phyloP scores from a whole-genome alignment of 1,140 invertebrate species.

The Mya arenaria region DNA sequence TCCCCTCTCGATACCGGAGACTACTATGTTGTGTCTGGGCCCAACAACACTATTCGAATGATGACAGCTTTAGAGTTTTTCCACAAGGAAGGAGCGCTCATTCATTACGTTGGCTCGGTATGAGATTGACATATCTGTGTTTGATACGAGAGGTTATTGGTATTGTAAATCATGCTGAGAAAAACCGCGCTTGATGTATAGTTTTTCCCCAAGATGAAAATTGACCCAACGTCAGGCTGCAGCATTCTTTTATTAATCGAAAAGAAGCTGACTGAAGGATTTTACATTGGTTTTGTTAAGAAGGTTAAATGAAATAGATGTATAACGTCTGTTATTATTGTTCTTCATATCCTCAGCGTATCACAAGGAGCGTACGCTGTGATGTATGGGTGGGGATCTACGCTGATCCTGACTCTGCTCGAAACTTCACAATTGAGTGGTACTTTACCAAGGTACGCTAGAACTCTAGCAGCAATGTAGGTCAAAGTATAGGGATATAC shows the following conservation, averaged over 20 bases:
- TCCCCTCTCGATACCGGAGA: slow-evolving; percentile 5
- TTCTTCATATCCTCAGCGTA: slow-evolving; percentile 3
- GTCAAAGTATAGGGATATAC: too few species aligned
- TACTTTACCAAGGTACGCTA: slow-evolving; percentile 49
- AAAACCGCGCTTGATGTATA: too few species aligned
- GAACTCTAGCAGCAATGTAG: too few species aligned
- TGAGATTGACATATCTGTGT: too few species aligned
- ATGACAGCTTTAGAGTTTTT: slow-evolving; percentile 35
- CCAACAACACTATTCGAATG: slow-evolving; percentile 34
- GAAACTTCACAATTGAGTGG: slow-evolving; percentile 48
- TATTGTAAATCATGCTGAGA: too few species aligned
- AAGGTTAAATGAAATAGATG: too few species aligned
- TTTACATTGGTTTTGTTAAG: too few species aligned
- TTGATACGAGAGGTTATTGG: too few species aligned
- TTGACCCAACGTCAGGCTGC: too few species aligned
- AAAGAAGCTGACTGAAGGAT: too few species aligned
- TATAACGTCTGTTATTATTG: neutral
- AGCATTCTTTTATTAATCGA: too few species aligned
- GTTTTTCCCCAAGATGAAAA: too few species aligned
- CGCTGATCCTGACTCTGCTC: slow-evolving; percentile 8
- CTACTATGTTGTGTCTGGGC: slow-evolving; percentile 7
- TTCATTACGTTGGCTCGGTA: slow-evolving; percentile 48
- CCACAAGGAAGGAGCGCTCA: slow-evolving; percentile 8
- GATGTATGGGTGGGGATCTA: slow-evolving; percentile 50
- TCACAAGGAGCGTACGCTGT: slow-evolving; percentile 24